A percentile compares a stretch with the other conserved stretches of the same genome.
phyloP scores from a whole-genome alignment of 2,888 invertebrate genomes.

The Gari tellinella region DNA sequence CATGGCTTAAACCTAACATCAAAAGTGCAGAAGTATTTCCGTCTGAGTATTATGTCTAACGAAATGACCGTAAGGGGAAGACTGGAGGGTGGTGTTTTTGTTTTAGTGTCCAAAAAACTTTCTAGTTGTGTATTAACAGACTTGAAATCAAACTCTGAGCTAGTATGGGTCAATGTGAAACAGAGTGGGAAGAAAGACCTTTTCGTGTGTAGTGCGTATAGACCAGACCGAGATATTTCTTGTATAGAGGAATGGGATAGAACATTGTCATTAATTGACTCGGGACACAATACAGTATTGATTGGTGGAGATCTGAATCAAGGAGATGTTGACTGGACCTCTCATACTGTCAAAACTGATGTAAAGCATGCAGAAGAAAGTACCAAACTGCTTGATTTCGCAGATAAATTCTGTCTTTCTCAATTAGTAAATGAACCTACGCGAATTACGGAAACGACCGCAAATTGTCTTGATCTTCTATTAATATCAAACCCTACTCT shows the following conservation, averaged over 20 bases:
- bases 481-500: conserved; percentile 16
- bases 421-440: conserved; percentile 23
- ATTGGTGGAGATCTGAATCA: conserved; percentile 21
- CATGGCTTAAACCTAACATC: conserved; percentile 35
- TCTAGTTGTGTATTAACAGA: not conserved
- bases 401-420: conserved; percentile 2
- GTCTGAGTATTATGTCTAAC: conserved; percentile 23
- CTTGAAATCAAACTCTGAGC: conserved; percentile 30
- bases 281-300: not conserved
- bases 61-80: conserved; percentile 23
- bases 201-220: conserved; percentile 17
- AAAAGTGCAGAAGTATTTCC: conserved; percentile 37
- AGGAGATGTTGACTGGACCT: conserved; percentile 14
- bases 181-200: conserved; percentile 25
- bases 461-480: conserved; percentile 22
- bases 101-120: conserved; percentile 26
- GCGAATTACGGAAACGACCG: conserved; percentile 13
- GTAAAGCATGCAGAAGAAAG: conserved; percentile 10
- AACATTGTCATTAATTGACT: conserved; percentile 1
- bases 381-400: conserved; percentile 14
- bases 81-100: conserved; percentile 31
- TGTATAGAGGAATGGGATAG: conserved; percentile 8
- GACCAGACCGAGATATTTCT: conserved; percentile 1
- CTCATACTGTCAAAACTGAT: conserved; percentile 7
- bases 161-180: conserved; percentile 28